Conservation (phyloP, 92 coral and sea anemone genomes). For the Isaurus tuberculatus region DNA sequence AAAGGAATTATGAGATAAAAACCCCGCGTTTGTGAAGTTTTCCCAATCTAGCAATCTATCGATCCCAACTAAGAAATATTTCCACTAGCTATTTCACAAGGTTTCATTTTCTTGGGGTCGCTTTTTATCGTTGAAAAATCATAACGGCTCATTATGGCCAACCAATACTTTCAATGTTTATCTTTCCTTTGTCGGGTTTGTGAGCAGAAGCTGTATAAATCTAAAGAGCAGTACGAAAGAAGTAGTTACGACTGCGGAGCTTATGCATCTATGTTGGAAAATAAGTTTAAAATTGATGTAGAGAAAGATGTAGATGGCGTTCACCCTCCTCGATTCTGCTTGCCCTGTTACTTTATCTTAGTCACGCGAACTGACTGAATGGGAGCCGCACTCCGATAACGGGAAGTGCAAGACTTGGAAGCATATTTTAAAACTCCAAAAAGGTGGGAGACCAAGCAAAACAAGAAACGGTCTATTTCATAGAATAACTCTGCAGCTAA, state of each 20-base stretch:
- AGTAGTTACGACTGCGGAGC: neutral
- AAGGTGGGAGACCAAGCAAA: slow-evolving; percentile 13
- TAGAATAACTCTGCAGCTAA: neutral
- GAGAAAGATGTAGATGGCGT: slow-evolving; percentile 6
- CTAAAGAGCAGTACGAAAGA: neutral
- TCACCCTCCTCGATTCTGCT: neutral
- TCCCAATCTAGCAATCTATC: neutral
- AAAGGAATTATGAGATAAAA: slow-evolving; percentile 19
- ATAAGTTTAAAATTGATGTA: neutral
- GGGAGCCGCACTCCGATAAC: slow-evolving; percentile 21
- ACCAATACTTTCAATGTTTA: neutral
- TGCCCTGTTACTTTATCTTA: slow-evolving; percentile 8
- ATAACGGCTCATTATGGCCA: neutral
- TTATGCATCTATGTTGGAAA: neutral
- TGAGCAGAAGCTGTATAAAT: slow-evolving; percentile 1
- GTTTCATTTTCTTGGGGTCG: slow-evolving; percentile 16
- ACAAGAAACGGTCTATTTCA: neutral
- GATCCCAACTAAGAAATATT: neutral
- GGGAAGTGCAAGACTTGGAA: slow-evolving; percentile 19
- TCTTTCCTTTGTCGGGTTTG: slow-evolving; percentile 31
- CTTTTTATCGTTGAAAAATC: slow-evolving; percentile 15
- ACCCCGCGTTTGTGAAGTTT: slow-evolving; percentile 21
- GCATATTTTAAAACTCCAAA: neutral
- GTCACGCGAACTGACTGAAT: neutral
- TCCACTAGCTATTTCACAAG: neutral